Evolutionary conservation across 2,888 invertebrate genomes (phyloP), one percentile per base, ranked within the genome.

Genomic region (Drosophila ezoana): DNA sequence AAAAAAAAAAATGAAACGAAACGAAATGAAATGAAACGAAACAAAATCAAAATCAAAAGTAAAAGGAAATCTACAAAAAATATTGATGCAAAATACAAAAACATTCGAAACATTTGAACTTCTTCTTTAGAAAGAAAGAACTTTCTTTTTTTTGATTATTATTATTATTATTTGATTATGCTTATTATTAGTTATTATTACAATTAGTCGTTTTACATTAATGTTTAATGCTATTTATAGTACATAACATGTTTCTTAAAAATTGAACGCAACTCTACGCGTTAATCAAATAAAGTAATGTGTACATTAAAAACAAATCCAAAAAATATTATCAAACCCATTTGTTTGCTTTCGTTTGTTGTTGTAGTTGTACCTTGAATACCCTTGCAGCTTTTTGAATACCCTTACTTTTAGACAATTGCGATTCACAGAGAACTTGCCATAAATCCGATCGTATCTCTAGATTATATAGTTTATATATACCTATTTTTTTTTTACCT

Each of bases 211-310:
- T 75, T 77, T 76, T 79, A 84, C 66, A 76, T 77, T 79, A 79
- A 87, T 87, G 72, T 81, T 85, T 79, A 81, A 76, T 71, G 57
- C 63, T 78, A 67, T 62, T 60, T 79, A 54, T 82, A 86, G 72
- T 76, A 76, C n/a, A 69, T 69, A 72, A 64, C 41, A 61, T 72
- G 67, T 72, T 76, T 76, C 72, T 64, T 52, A 59, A 8, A 76
- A 72, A 67, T 58, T 64, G 67, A 51, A 56, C 40, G 62, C 45
- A 63, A 56, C 33, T 57, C 57, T 64, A 58, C 72, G 58, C 76
- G 45, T 62, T n/a, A n/a, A n/a, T n/a, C n/a, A 61, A 73, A 77
- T 76, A 76, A 76, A 76, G 62, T 72, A 76, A 66, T 60, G 41
- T 76, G 72, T 76, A 72, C 64, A 76, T 72, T 73, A 72, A 62